phyloP scores from a whole-genome alignment of 23 tunicate species.

The Oikopleura vanhoeffeni region DNA sequence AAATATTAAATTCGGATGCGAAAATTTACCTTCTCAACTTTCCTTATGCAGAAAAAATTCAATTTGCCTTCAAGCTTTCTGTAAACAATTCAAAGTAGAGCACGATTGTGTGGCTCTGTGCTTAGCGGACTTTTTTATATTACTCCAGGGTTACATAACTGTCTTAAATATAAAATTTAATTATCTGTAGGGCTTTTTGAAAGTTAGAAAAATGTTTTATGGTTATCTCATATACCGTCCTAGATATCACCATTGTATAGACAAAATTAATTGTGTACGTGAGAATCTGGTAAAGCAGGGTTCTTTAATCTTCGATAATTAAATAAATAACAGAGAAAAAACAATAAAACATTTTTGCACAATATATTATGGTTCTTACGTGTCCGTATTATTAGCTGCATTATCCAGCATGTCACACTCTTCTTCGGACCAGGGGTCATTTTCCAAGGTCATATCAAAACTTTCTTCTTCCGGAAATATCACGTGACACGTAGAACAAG shows the following conservation, averaged over 20 bases:
- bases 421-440: background rate
- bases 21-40: too few species aligned
- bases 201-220: too few species aligned
- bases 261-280: conserved; percentile 10
- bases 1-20: too few species aligned
- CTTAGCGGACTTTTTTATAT: background rate
- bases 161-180: too few species aligned
- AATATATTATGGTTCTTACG: background rate
- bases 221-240: conserved; percentile 16
- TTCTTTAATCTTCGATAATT: background rate
- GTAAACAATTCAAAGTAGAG: too few species aligned
- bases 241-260: background rate
- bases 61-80: too few species aligned
- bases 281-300: conserved; percentile 13
- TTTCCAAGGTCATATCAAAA: background rate
- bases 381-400: background rate
- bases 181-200: too few species aligned
- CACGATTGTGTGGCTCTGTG: too few species aligned
- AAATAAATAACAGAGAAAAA: background rate
- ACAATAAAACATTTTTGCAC: background rate
- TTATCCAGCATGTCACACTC: conserved; percentile 14
- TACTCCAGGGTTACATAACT: too few species aligned
- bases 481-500: conserved; percentile 9
- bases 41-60: too few species aligned
- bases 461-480: background rate